Evolutionary conservation across 2,888 invertebrate species (phyloP).

Genomic region (Stenodera caucasica): DNA sequence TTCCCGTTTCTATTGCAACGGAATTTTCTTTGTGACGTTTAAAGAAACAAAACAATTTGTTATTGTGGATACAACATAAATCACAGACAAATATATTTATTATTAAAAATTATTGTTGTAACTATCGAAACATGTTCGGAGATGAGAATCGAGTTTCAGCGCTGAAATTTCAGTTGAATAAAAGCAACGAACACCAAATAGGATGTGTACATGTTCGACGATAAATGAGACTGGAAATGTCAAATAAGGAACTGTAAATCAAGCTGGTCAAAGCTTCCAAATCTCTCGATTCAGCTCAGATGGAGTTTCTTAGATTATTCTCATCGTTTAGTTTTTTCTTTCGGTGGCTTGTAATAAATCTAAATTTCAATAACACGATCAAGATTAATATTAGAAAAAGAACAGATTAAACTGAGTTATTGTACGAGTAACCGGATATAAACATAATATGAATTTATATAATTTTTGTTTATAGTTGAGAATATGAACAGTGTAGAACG

Average conservation of each 20-base stretch:
- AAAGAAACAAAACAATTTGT: background rate
- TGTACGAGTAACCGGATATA: background rate
- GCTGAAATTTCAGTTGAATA: too few relatives aligned
- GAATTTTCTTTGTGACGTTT: too few relatives aligned
- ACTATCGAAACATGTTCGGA: too few relatives aligned
- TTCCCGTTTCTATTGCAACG: slow-evolving; percentile 17
- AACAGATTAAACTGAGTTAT: background rate
- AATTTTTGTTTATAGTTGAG: background rate
- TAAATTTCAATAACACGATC: background rate
- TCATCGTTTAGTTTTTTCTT: too few relatives aligned
- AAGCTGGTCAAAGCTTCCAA: background rate
- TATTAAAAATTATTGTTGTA: too few relatives aligned
- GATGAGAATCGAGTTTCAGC: too few relatives aligned
- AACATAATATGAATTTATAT: background rate
- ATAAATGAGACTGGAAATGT: background rate
- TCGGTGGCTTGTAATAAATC: too few relatives aligned
- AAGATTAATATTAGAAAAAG: background rate
- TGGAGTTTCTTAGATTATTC: background rate
- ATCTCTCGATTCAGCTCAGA: background rate
- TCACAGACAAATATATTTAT: too few relatives aligned
- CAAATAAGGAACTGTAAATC: background rate
- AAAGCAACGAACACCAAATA: background rate
- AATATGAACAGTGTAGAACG: background rate
- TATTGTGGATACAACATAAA: background rate
- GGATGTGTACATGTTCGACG: background rate